A percentile compares a stretch with the other conserved stretches of the same genome.
Evolutionary conservation across 2,888 invertebrate genomes (phyloP).

Genomic region (Tryphoninae sp.): DNA sequence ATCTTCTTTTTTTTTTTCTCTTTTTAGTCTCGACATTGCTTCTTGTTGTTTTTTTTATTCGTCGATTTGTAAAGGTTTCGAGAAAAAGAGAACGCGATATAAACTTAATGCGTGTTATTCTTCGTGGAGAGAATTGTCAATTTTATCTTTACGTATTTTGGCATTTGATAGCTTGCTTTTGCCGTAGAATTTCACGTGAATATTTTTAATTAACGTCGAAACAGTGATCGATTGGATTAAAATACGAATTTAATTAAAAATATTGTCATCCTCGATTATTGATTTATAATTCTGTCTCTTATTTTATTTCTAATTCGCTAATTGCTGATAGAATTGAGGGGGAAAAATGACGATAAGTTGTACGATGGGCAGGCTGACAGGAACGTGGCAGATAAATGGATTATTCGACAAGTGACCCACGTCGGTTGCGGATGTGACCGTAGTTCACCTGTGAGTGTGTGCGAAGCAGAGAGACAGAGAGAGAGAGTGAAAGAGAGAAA

Average conservation of each 20-base stretch:
- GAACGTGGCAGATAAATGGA: background rate
- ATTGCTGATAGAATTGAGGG: background rate
- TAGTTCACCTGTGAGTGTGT: conserved; percentile 4
- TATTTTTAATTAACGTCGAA: too few relatives aligned
- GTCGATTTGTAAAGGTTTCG: background rate
- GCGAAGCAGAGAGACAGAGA: conserved; percentile 1
- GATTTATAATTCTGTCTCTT: background rate
- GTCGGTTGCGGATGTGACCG: background rate
- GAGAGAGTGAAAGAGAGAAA: background rate
- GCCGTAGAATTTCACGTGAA: background rate
- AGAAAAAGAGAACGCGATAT: background rate
- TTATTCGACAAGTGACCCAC: conserved; percentile 11
- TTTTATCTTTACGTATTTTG: background rate
- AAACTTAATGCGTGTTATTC: background rate
- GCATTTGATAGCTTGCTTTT: background rate
- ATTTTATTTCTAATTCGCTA: background rate
- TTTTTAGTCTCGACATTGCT: background rate
- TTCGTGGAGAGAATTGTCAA: background rate
- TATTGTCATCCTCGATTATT: too few relatives aligned
- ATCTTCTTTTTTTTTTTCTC: background rate
- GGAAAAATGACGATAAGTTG: background rate
- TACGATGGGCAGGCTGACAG: background rate
- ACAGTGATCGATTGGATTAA: too few relatives aligned
- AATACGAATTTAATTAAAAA: too few relatives aligned
- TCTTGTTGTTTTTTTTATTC: background rate